Conservation (phyloP, 2,888 invertebrate species). For the Trisateles emortualis region DNA sequence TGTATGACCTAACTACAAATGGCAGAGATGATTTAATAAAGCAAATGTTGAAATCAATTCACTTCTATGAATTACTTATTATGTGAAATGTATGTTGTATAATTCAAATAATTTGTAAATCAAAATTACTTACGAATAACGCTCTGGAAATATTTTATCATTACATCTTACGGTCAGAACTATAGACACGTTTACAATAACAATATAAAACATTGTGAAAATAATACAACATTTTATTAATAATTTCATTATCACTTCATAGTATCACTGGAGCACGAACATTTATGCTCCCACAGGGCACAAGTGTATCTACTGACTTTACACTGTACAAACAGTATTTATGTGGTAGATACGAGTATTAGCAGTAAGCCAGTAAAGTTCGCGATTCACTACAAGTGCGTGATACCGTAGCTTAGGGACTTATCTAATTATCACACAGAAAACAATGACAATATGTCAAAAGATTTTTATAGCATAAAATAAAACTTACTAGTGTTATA, state of each 20-base stretch:
- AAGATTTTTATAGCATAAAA: no score
- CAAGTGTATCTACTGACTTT: constrained; percentile 27
- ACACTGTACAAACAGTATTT: constrained; percentile 20
- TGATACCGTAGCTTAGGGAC: constrained; percentile 47
- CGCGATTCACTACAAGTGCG: constrained; percentile 41
- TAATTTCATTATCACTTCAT: constrained; percentile 34
- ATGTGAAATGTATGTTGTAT: no score
- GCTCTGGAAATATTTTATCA: constrained; percentile 21
- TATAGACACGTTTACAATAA: constrained; percentile 18
- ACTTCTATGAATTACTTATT: no score
- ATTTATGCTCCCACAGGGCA: constrained; percentile 18
- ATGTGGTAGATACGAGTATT: constrained; percentile 26
- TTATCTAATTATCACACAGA: no score
- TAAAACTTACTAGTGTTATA: no score
- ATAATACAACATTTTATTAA: constrained; percentile 25
- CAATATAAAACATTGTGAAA: constrained; percentile 12
- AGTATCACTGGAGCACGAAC: constrained; percentile 13
- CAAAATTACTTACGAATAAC: constrained; percentile 38
- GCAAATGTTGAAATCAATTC: no score
- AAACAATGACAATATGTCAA: no score
- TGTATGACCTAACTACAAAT: constrained; percentile 6
- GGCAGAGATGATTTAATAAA: not conserved
- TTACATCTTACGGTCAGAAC: constrained; percentile 25
- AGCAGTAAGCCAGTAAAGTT: constrained; percentile 22
- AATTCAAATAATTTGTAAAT: no score